Evolutionary conservation across 2,797 vertebrate species (phyloP).

Genomic region (Ptychobarbus kaznakovi): DNA sequence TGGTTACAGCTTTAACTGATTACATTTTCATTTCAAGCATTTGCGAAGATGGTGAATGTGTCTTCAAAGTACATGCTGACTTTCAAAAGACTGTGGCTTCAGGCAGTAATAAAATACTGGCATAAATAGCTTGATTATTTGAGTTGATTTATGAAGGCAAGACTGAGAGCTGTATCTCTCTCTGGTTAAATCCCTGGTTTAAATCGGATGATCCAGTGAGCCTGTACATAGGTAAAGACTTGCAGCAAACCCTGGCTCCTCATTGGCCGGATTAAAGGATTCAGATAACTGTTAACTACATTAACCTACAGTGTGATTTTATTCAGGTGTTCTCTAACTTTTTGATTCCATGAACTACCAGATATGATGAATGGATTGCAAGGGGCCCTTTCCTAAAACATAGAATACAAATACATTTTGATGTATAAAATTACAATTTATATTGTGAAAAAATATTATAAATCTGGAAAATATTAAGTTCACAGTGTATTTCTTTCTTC

Average conservation of each 20-base stretch:
- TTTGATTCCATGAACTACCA: background rate
- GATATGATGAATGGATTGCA: background rate
- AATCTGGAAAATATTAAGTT: background rate
- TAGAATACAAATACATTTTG: background rate
- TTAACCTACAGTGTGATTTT: background rate
- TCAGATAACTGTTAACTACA: background rate
- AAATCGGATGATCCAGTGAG: constrained; percentile 28
- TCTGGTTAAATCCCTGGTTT: constrained; percentile 26
- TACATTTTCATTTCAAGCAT: background rate
- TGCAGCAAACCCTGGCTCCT: constrained; percentile 15
- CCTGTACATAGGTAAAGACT: constrained; percentile 11
- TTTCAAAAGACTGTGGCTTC: constrained; percentile 6
- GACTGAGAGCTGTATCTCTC: background rate
- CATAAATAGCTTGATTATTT: background rate
- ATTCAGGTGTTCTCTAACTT: background rate
- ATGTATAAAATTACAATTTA: background rate
- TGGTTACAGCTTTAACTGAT: background rate
- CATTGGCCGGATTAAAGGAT: constrained; percentile 1
- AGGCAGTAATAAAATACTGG: background rate
- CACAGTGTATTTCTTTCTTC: background rate
- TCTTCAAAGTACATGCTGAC: constrained; percentile 8
- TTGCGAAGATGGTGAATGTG: background rate
- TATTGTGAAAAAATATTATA: constrained; percentile 6
- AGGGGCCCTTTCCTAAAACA: background rate
- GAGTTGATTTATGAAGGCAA: constrained; percentile 6